phyloP scores from a whole-genome alignment of 1,140 invertebrate genomes.

The Ridgeia piscesae region DNA sequence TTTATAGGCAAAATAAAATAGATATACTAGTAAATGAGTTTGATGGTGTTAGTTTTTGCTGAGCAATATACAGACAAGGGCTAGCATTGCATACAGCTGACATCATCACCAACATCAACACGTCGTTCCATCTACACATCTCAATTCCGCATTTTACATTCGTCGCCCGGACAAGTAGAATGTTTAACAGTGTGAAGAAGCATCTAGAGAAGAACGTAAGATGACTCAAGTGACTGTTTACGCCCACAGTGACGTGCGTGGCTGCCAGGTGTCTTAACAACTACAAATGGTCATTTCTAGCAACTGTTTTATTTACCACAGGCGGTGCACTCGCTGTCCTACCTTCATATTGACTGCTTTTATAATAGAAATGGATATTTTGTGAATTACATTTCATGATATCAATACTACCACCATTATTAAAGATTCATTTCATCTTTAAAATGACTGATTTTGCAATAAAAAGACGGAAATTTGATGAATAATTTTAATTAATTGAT shows the following conservation, averaged over 20 bases:
- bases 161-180: not conserved
- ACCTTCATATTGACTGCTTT: not conserved
- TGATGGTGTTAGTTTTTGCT: not conserved
- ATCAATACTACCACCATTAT: too few species aligned
- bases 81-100: not conserved
- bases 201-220: not conserved
- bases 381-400: too few species aligned
- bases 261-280: not conserved
- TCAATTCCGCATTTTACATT: not conserved
- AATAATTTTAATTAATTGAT: too few species aligned
- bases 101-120: not conserved
- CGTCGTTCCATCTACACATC: not conserved
- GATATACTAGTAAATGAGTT: not conserved
- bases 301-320: not conserved
- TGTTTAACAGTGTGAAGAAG: conserved; percentile 1
- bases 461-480: not conserved
- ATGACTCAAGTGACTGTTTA: not conserved
- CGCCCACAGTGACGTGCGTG: not conserved
- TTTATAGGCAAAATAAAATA: not conserved
- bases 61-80: not conserved
- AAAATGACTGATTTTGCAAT: too few species aligned
- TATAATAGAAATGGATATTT: not conserved
- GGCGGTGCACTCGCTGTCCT: too few species aligned
- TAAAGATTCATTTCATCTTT: too few species aligned
- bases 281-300: not conserved